Percentiles rank a stretch among this genome's conserved stretches.
Evolutionary conservation across 1,140 invertebrate species (phyloP).

Genomic region (Aleiodes sp.): DNA sequence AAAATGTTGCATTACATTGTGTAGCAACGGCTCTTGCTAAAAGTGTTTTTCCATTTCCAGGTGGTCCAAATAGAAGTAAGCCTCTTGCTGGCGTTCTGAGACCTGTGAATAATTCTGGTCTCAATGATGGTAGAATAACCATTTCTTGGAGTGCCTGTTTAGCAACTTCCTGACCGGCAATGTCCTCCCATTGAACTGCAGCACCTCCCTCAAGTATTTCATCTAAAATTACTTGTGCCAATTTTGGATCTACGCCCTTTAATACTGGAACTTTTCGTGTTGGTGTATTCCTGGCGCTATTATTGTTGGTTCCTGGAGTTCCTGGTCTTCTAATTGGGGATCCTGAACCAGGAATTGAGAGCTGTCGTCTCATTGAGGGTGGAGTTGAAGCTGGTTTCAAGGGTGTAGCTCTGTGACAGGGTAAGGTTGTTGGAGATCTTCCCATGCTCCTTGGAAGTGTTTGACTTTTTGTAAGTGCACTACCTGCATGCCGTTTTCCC

Average conservation of each 20-base stretch:
- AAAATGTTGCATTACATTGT: constrained; percentile 93
- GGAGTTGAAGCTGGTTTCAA: constrained; percentile 81
- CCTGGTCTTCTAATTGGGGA: constrained; percentile 72
- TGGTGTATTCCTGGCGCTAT: constrained; percentile 56
- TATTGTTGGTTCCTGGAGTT: constrained; percentile 62
- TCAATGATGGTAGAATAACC: constrained; percentile 93
- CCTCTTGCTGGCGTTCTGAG: constrained; percentile 89
- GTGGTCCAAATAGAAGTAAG: constrained; percentile 93
- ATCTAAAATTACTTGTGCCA: constrained; percentile 77
- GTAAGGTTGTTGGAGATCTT: constrained; percentile 69
- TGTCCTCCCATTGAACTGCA: constrained; percentile 91
- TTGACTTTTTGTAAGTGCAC: constrained; percentile 79
- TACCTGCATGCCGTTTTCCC: constrained; percentile 72
- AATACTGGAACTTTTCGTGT: constrained; percentile 66
- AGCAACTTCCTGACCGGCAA: constrained; percentile 88
- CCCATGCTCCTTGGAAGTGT: constrained; percentile 85
- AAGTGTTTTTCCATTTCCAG: constrained; percentile 93
- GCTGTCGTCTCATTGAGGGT: constrained; percentile 81
- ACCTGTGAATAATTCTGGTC: constrained; percentile 96
- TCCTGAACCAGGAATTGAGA: constrained; percentile 75
- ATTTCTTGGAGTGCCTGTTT: constrained; percentile 98
- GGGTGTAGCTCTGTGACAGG: constrained; percentile 67
- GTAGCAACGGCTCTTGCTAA: constrained; percentile 91
- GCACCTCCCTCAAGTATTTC: constrained; percentile 81
- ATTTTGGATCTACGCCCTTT: constrained; percentile 88